These are phyloP conservation scores for Microctonus brassicae DNA, from an alignment of 2,888 invertebrate genomes.

Conservation along the genomic window DNA sequence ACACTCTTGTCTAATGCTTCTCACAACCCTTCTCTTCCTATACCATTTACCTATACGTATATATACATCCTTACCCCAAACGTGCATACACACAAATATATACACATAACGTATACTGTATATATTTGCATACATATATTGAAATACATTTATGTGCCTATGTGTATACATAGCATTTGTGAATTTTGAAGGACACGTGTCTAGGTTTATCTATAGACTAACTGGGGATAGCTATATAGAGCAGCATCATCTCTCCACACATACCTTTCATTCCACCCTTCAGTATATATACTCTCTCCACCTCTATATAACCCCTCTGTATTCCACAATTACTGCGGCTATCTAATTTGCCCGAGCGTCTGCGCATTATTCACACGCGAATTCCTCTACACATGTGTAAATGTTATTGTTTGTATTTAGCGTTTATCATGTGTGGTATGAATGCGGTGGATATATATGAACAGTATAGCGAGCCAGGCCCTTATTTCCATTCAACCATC, in stretches of 20 bases:
- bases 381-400: slow-evolving; percentile 16
- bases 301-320: not conserved
- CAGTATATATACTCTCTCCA: no score
- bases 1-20: not conserved
- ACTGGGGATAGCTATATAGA: not conserved
- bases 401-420: slow-evolving; percentile 14
- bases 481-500: slow-evolving; percentile 41
- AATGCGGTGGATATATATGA: not conserved
- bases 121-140: slow-evolving; percentile 23
- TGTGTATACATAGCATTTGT: not conserved
- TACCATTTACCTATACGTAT: slow-evolving; percentile 3
- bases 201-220: not conserved
- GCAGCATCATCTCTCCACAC: not conserved
- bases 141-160: not conserved
- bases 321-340: not conserved
- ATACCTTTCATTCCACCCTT: not conserved
- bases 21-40: slow-evolving; percentile 14
- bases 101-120: slow-evolving; percentile 18
- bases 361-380: slow-evolving; percentile 10
- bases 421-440: slow-evolving; percentile 7
- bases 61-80: slow-evolving; percentile 14
- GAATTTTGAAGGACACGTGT: slow-evolving; percentile 21
- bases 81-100: slow-evolving; percentile 21
- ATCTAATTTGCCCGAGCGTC: slow-evolving; percentile 21
- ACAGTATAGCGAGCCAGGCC: not conserved